A percentile compares a stretch with the other conserved stretches of the same genome.
These are phyloP conservation scores for Melitaea cinxia DNA, from an alignment of 1,140 invertebrate species.

Conservation along the genomic window DNA sequence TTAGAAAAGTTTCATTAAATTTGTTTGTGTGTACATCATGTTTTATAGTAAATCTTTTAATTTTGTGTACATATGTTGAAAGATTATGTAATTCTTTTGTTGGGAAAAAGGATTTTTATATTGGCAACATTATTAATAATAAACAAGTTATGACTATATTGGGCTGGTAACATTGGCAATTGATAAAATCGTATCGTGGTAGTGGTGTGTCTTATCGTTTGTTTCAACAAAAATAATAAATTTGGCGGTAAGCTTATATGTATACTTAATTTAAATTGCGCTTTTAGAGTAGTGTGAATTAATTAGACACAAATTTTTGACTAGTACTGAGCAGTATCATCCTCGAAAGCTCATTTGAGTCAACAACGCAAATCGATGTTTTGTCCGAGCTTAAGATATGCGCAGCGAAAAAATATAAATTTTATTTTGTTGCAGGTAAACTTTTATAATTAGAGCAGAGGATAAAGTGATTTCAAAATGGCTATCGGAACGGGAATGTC, in stretches of 20 bases:
- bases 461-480: constrained; percentile 76
- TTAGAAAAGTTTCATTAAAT: too few relatives aligned
- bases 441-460: constrained; percentile 43
- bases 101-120: not conserved
- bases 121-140: constrained; percentile 13
- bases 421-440: constrained; percentile 58
- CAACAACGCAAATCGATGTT: constrained; percentile 59
- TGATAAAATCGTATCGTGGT: constrained; percentile 11
- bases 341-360: constrained; percentile 5
- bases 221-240: constrained; percentile 23
- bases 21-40: too few relatives aligned
- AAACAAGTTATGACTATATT: not conserved
- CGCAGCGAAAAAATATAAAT: constrained; percentile 40
- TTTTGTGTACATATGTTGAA: too few relatives aligned
- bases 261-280: not conserved
- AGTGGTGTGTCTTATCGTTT: not conserved
- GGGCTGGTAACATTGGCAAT: constrained; percentile 17
- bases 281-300: not conserved
- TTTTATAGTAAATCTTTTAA: too few relatives aligned
- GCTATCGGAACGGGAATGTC: constrained; percentile 87
- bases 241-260: constrained; percentile 29
- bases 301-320: not conserved
- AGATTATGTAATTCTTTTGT: not conserved
- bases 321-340: not conserved
- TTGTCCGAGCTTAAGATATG: constrained; percentile 31